Evolutionary conservation across 2,113 vertebrate genomes (phyloP).

Genomic region (Okapia johnstoni): DNA sequence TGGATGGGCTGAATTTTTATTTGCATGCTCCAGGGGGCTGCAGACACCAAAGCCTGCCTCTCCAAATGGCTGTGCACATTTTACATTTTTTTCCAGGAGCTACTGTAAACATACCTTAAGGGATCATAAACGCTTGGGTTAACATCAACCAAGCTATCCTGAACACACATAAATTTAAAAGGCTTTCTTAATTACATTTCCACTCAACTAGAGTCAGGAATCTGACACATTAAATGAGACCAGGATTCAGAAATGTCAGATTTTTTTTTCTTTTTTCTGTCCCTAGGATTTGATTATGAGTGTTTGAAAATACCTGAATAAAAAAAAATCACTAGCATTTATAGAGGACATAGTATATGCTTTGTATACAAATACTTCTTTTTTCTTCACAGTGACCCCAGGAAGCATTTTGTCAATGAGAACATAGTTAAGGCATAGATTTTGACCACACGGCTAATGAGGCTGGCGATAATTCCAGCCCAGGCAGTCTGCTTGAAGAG

Average conservation of each 20-base stretch:
- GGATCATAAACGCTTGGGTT: slow-evolving; percentile 35
- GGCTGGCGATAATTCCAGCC: background rate
- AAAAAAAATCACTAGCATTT: background rate
- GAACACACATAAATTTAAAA: slow-evolving; percentile 38
- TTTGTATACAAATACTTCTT: background rate
- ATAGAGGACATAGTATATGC: background rate
- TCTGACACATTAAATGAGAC: background rate
- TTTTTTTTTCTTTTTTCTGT: background rate
- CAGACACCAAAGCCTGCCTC: background rate
- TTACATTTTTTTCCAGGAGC: background rate
- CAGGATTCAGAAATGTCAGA: background rate
- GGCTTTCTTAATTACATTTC: slow-evolving; percentile 42
- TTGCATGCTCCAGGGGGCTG: background rate
- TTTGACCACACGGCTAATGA: background rate
- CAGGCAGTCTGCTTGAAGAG: background rate
- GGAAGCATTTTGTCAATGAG: background rate
- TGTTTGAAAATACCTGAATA: slow-evolving; percentile 6
- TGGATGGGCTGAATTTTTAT: background rate
- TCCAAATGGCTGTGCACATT: background rate
- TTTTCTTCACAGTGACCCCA: background rate
- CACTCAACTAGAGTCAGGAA: slow-evolving; percentile 9
- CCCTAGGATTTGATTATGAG: background rate
- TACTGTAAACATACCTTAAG: slow-evolving; percentile 41
- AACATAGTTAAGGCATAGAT: background rate
- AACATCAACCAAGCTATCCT: slow-evolving; percentile 11